phyloP scores from a whole-genome alignment of 2,888 invertebrate genomes.

The Nomada goodeniana region DNA sequence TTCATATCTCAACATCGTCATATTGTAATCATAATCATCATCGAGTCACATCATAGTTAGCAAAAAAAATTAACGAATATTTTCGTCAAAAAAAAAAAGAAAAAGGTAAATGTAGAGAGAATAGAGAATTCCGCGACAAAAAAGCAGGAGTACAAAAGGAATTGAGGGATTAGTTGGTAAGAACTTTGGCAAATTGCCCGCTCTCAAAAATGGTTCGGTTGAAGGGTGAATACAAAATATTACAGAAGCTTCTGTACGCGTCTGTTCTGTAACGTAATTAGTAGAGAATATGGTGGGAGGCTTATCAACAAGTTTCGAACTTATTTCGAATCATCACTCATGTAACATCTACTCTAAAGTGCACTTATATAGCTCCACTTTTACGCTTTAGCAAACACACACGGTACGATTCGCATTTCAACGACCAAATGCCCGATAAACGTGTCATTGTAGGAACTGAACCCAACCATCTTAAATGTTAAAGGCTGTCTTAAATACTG shows the following conservation, averaged over 20 bases:
- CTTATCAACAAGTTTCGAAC: conserved; percentile 62
- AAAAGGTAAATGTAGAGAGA: conserved; percentile 38
- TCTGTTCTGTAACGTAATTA: conserved; percentile 26
- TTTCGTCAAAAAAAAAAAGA: conserved; percentile 42
- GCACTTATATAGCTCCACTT: conserved; percentile 57
- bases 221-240: conserved; percentile 24
- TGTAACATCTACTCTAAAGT: conserved; percentile 65
- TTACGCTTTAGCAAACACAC: conserved; percentile 72
- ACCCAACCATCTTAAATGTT: conserved; percentile 73
- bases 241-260: conserved; percentile 16
- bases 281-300: conserved; percentile 41
- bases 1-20: conserved; percentile 82
- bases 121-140: conserved; percentile 45
- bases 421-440: conserved; percentile 76
- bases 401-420: conserved; percentile 72
- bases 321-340: conserved; percentile 61
- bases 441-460: conserved; percentile 78
- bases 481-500: conserved; percentile 69
- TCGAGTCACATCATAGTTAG: conserved; percentile 78
- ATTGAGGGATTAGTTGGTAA: conserved; percentile 53
- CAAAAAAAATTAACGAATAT: conserved; percentile 71
- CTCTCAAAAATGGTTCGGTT: conserved; percentile 17
- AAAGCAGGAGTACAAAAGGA: conserved; percentile 46
- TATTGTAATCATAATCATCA: conserved; percentile 79
- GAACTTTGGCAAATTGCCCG: conserved; percentile 48